A percentile compares a stretch with the other conserved stretches of the same genome.
These are phyloP conservation scores for Scatophagus argus DNA, from an alignment of 2,113 vertebrate genomes.

Conservation along the genomic window DNA sequence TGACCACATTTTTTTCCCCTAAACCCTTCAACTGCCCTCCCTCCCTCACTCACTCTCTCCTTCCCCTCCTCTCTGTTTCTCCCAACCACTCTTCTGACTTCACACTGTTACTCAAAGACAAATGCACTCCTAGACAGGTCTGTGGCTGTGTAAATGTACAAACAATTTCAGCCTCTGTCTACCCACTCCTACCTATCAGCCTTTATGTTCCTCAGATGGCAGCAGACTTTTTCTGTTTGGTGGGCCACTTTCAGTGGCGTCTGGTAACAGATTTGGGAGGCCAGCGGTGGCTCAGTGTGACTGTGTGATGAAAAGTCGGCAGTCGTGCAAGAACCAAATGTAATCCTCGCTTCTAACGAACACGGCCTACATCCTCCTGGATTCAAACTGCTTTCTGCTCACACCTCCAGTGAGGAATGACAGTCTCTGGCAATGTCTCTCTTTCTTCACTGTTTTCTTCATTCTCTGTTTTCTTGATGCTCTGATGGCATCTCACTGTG, in stretches of 20 bases:
- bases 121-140: conserved; percentile 40
- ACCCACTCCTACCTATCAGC: conserved; percentile 18
- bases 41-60: conserved; percentile 45
- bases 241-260: conserved; percentile 74
- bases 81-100: conserved; percentile 54
- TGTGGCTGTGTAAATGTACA: conserved; percentile 45
- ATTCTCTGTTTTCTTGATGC: conserved; percentile 18
- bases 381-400: conserved; percentile 59
- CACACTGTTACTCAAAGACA: conserved; percentile 48
- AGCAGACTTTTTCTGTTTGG: conserved; percentile 81
- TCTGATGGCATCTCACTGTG: neutral
- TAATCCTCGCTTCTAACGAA: conserved; percentile 71
- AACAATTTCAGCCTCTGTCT: conserved; percentile 28
- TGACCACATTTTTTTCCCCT: conserved; percentile 81
- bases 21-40: conserved; percentile 73
- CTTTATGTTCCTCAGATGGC: conserved; percentile 53
- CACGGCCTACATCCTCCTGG: conserved; percentile 63
- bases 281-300: conserved; percentile 66
- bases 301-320: conserved; percentile 73
- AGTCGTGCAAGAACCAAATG: conserved; percentile 75
- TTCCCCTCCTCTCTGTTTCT: conserved; percentile 44
- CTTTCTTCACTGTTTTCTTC: conserved; percentile 36
- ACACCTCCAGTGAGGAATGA: conserved; percentile 43
- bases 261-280: conserved; percentile 79
- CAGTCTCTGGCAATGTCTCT: conserved; percentile 21